Percentiles rank a stretch among this genome's conserved stretches.
phyloP scores from a whole-genome alignment of 2,888 invertebrate genomes.

The Elegia similella region DNA sequence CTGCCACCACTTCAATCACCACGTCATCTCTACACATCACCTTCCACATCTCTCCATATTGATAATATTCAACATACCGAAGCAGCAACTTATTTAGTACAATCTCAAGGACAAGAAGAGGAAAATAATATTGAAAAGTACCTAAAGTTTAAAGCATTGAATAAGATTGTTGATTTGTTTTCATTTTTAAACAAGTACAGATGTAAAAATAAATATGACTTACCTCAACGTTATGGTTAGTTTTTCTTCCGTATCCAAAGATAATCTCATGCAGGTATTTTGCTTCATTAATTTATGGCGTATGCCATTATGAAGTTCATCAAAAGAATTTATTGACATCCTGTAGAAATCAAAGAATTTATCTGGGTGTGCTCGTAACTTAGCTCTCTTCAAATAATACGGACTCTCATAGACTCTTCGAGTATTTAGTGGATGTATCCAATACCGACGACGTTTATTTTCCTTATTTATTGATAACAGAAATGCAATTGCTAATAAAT shows the following conservation, averaged over 20 bases:
- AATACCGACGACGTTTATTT: slow-evolving; percentile 18
- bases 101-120: slow-evolving; percentile 15
- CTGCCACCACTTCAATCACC: slow-evolving; percentile 18
- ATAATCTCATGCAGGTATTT: slow-evolving; percentile 17
- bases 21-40: slow-evolving; percentile 19
- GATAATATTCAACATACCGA: slow-evolving; percentile 14
- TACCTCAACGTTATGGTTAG: slow-evolving; percentile 18
- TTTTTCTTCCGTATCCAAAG: slow-evolving; percentile 18
- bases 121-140: slow-evolving; percentile 9
- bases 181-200: neutral
- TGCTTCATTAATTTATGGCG: slow-evolving; percentile 16
- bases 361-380: slow-evolving; percentile 7
- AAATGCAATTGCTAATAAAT: slow-evolving; percentile 22
- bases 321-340: slow-evolving; percentile 14
- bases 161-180: slow-evolving; percentile 15
- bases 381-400: slow-evolving; percentile 19
- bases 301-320: slow-evolving; percentile 9
- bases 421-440: slow-evolving; percentile 19
- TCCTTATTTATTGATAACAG: slow-evolving; percentile 18
- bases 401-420: slow-evolving; percentile 17
- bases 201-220: slow-evolving; percentile 14
- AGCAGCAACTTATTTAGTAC: slow-evolving; percentile 10
- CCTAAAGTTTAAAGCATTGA: slow-evolving; percentile 12
- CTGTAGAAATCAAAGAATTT: slow-evolving; percentile 14
- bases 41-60: slow-evolving; percentile 17